Base-by-base conservation (phyloP, 2,797 vertebrate species). In the Merluccius polli region DNA sequence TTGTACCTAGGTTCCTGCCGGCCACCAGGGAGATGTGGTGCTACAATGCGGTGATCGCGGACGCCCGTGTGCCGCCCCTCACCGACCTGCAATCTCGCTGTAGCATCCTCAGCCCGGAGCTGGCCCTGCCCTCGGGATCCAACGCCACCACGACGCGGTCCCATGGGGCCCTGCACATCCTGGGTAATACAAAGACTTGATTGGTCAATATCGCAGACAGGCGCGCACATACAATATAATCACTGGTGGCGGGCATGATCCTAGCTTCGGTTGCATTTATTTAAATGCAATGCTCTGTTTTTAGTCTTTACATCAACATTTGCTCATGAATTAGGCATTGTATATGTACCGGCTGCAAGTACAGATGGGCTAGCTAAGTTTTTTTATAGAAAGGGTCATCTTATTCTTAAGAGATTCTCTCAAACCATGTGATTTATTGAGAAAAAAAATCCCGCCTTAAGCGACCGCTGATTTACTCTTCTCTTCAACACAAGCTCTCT, bases 1-100 rank as follows among this genome's bases (percentile, higher is more conserved):
- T 2, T 41, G 24, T 77, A 68, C 65, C 68, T 70, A 99, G 98
- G 90, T 99, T 99, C 88, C 90, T 96, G 73, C 95, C 96, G 4
- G 94, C 92, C 70, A 91, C 95, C 0, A 94, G 92, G 86, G 98
- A 99, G 81, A 93, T 99, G 90, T 96, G 97, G 95, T 99, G 98
- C 87, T 99, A 99, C 89, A 99, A 99, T 8, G 96, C 98, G 0
- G 98, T 99, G 75, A 97, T 98, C 78, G 97, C 98, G 0, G 98
- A 99, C 81, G 97, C 97, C 75, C 94, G 98, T 75, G 93, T 98
- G 89, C 96, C 97, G 29, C 95, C 95, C 69, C 94, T 93, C 73
- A 89, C 97, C 21, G 97, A 99, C 81, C 93, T 98, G 77, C 97
- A 98, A 79, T 93, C 95, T 36, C 95, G 96, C 78, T 99, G 97